These are phyloP conservation scores for Salvelinus namaycush DNA, from an alignment of 2,113 vertebrate genomes.

Conservation along the genomic window DNA sequence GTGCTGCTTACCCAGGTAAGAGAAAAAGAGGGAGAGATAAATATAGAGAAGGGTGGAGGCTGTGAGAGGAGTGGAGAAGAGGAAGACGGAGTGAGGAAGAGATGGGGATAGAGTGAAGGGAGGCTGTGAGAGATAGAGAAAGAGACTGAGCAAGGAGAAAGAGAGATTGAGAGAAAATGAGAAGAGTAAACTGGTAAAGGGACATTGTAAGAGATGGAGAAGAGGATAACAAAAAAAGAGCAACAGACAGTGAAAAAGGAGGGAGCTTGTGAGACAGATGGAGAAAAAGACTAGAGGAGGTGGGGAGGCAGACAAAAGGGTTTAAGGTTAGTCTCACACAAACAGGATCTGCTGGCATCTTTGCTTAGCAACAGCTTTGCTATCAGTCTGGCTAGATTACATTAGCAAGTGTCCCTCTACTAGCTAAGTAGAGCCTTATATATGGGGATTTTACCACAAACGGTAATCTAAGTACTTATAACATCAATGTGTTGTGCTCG, in stretches of 20 bases:
- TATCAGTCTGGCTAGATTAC: background rate
- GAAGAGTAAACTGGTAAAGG: background rate
- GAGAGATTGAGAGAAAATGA: background rate
- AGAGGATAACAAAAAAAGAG: slow-evolving; percentile 7
- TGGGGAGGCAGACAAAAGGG: background rate
- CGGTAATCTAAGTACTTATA: background rate
- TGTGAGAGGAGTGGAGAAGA: background rate
- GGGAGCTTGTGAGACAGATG: background rate
- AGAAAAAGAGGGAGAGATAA: background rate
- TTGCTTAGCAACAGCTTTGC: slow-evolving; percentile 5
- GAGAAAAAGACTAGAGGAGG: background rate
- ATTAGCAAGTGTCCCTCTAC: background rate
- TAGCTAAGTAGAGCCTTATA: background rate
- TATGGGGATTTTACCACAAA: background rate
- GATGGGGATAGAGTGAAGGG: background rate
- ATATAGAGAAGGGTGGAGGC: background rate
- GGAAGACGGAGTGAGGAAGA: background rate
- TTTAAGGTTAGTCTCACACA: background rate
- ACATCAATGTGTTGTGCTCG: too few species aligned
- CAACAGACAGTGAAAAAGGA: background rate
- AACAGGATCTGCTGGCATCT: background rate
- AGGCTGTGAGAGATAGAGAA: background rate
- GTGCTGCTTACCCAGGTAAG: slow-evolving; percentile 11
- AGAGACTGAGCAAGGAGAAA: background rate
- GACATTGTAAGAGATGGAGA: background rate